These are phyloP conservation scores for Microhierax caerulescens DNA, from an alignment of 2,797 vertebrate genomes.

Conservation along the genomic window DNA sequence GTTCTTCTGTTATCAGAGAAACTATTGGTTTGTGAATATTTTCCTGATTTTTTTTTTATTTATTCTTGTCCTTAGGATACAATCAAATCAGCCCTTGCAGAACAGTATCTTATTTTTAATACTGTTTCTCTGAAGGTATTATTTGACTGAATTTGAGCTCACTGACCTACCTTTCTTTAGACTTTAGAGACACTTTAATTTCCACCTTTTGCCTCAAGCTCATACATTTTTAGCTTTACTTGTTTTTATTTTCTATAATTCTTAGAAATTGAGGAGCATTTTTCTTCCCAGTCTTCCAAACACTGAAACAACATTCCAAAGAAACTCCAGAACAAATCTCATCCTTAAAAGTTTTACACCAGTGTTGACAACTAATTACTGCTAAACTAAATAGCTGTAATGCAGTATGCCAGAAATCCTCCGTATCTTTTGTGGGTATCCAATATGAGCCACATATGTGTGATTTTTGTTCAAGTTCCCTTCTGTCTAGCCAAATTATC, in stretches of 20 bases:
- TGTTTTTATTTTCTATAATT: background rate
- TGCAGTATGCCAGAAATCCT: constrained; percentile 1
- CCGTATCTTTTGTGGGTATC: background rate
- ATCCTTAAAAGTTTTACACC: background rate
- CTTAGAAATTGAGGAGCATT: background rate
- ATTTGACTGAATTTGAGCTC: constrained; percentile 22
- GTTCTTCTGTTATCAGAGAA: background rate
- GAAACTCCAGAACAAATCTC: background rate
- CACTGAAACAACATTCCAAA: background rate
- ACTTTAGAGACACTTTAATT: constrained; percentile 35
- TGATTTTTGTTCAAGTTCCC: constrained; percentile 27
- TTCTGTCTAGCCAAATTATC: constrained; percentile 53
- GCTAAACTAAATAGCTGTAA: constrained; percentile 11
- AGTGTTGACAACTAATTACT: constrained; percentile 15
- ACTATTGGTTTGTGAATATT: background rate
- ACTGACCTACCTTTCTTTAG: background rate
- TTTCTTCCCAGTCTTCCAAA: background rate
- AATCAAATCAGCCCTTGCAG: constrained; percentile 4
- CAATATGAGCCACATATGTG: constrained; percentile 12
- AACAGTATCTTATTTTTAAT: constrained; percentile 21
- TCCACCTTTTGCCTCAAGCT: constrained; percentile 20
- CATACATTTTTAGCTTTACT: background rate
- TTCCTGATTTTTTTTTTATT: background rate
- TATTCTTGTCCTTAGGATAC: constrained; percentile 3
- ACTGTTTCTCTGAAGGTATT: constrained; percentile 8